These are phyloP conservation scores for Genyomyrus donnyi DNA, from an alignment of 2,113 vertebrate genomes.

Conservation along the genomic window DNA sequence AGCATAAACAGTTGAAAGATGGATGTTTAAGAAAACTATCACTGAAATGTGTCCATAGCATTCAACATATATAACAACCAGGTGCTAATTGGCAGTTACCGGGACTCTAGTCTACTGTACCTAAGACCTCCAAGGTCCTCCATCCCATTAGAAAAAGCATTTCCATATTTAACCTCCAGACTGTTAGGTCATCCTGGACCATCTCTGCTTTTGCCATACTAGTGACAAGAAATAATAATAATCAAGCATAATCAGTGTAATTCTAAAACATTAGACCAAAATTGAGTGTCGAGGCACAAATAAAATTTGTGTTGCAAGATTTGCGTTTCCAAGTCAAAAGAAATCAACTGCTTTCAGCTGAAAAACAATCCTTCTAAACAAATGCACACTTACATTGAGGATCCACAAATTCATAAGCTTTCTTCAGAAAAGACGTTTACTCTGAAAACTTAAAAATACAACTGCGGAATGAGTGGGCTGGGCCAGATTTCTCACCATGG, in stretches of 20 bases:
- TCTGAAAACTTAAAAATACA: not conserved
- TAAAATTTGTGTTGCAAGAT: not conserved
- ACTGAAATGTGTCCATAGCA: not conserved
- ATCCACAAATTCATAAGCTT: not conserved
- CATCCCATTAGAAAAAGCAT: not conserved
- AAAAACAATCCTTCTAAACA: not conserved
- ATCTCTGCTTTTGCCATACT: not conserved
- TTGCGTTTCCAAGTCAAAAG: not conserved
- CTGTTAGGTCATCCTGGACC: not conserved
- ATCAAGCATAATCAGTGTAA: not conserved
- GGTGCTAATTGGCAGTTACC: not conserved
- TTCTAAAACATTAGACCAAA: not conserved
- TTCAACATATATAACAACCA: not conserved
- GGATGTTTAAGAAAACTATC: not conserved
- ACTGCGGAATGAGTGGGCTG: not conserved
- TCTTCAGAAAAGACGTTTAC: not conserved
- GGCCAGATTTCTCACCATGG: not conserved
- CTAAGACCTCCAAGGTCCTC: not conserved
- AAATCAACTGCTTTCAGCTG: not conserved
- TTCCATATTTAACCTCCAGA: not conserved
- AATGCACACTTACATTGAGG: not conserved
- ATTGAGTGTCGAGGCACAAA: not conserved
- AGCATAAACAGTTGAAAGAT: not conserved
- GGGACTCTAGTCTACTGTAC: not conserved
- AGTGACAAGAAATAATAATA: not conserved